Percentiles rank a stretch among this genome's conserved stretches.
phyloP scores from a whole-genome alignment of 2,113 vertebrate species.

The Tetraodon nigroviridis region DNA sequence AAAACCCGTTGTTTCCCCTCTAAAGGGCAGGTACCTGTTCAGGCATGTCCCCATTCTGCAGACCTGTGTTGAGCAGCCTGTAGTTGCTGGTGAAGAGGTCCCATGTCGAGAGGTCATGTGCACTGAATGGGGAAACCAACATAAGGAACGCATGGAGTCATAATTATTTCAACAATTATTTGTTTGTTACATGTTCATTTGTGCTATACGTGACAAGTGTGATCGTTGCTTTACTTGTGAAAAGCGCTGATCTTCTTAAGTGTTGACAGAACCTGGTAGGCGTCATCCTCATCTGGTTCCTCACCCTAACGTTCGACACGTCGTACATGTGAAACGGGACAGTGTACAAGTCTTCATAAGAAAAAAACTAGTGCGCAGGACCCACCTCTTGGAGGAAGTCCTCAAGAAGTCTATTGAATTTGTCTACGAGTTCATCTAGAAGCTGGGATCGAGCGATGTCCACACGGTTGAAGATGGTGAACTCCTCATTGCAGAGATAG shows the following conservation, averaged over 20 bases:
- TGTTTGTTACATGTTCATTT: not conserved
- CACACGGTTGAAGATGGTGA: conserved; percentile 94
- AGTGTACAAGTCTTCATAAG: not conserved
- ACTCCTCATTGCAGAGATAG: conserved; percentile 94
- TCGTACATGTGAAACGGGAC: conserved; percentile 1
- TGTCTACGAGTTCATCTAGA: conserved; percentile 92
- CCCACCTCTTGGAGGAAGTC: conserved; percentile 93
- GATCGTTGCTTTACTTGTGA: conserved; percentile 80
- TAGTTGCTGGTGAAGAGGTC: conserved; percentile 96
- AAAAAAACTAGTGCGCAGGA: not conserved
- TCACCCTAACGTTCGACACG: conserved; percentile 76
- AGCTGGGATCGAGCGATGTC: conserved; percentile 93
- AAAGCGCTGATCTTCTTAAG: conserved; percentile 96
- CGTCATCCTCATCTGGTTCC: conserved; percentile 94
- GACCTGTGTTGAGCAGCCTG: conserved; percentile 89
- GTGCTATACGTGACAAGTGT: not conserved
- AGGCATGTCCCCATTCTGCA: conserved; percentile 97
- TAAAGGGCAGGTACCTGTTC: conserved; percentile 78
- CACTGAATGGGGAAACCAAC: conserved; percentile 67
- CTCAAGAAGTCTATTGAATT: conserved; percentile 91
- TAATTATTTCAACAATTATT: not conserved
- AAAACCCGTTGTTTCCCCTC: too few species aligned
- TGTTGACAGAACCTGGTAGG: conserved; percentile 91
- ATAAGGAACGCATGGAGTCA: not conserved
- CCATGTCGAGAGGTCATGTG: conserved; percentile 95